These are phyloP conservation scores for Apodemus sylvaticus DNA, from an alignment of 2,113 vertebrate genomes.

Conservation along the genomic window DNA sequence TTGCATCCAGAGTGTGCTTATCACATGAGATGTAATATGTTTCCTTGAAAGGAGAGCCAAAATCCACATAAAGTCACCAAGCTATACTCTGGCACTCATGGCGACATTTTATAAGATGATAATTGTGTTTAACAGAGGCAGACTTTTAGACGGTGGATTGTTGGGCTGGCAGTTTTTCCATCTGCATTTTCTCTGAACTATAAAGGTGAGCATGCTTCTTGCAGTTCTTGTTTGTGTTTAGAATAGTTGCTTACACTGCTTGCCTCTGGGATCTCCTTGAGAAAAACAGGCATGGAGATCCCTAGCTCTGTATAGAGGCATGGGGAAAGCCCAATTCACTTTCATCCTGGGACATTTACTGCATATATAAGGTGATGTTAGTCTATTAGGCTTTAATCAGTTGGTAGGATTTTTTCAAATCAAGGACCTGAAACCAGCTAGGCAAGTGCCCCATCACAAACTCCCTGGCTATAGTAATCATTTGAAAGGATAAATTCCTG, in stretches of 20 bases:
- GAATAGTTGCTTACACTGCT: background rate
- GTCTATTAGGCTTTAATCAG: background rate
- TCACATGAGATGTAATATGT: slow-evolving; percentile 73
- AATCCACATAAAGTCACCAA: slow-evolving; percentile 69
- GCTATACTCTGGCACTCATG: slow-evolving; percentile 51
- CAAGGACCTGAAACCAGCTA: background rate
- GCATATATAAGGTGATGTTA: background rate
- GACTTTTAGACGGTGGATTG: background rate
- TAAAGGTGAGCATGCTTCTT: background rate
- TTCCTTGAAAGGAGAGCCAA: slow-evolving; percentile 76
- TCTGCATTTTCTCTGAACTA: slow-evolving; percentile 15
- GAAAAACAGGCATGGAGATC: background rate
- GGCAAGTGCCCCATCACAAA: background rate
- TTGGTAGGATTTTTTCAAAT: background rate
- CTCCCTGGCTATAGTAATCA: background rate
- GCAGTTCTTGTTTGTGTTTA: background rate
- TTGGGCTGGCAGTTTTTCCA: background rate
- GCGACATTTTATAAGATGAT: slow-evolving; percentile 61
- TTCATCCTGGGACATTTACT: background rate
- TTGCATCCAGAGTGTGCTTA: slow-evolving; percentile 71
- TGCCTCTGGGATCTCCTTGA: background rate
- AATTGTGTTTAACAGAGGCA: slow-evolving; percentile 73
- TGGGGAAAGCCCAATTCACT: background rate
- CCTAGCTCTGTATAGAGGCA: background rate
- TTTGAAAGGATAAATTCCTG: background rate